Evolutionary conservation across 2,888 invertebrate genomes (phyloP), one percentile per base, ranked within the genome.

Genomic region (Deilephila elpenor): DNA sequence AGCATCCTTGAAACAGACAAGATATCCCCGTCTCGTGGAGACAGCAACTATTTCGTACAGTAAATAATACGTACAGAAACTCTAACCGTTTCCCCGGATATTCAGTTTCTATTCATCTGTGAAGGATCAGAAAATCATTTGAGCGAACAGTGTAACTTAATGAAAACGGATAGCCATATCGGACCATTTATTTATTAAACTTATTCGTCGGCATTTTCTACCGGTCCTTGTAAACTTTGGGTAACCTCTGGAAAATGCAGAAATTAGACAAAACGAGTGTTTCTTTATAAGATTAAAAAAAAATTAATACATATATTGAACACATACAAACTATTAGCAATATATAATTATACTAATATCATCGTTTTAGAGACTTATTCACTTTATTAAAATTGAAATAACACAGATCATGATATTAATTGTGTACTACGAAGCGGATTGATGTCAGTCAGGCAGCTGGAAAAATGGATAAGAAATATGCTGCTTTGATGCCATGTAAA

Each of bases 1-100:
- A 80, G 71, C 72, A 60, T 60, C 53, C 73, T 72, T 51, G 71
- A 76, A 73, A 78, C 79, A 75, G 71, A 76, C 60, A 71, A 62
- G 71, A 73, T 44, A 73, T 73, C 70, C 62, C 56, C 32, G 56
- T 19, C 73, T 59, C 44, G 56, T 44, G 8, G 29, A 59, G 8
- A 14, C 34, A 60, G 32, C 11, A 29, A 37, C 60, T 51, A 37
- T 73, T 59, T 73, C n/a, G 34, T 56, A 71, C 34, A 71, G 25
- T 34, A 71, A 32, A 70, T 32, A 25, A 20, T 64, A 72, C 17
- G 5, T 20, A 62, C 29, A 20, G 20, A 34, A 71, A 71, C 56
- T 37, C 20, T 32, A 34, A n/a, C 0, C 14, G 44, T n/a, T 25
- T 25, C 34, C 20, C 37, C 37, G 37, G 64, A 64, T 1, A 32